Evolutionary conservation across 2,797 vertebrate genomes (phyloP).

Genomic region (Sylvia borin): DNA sequence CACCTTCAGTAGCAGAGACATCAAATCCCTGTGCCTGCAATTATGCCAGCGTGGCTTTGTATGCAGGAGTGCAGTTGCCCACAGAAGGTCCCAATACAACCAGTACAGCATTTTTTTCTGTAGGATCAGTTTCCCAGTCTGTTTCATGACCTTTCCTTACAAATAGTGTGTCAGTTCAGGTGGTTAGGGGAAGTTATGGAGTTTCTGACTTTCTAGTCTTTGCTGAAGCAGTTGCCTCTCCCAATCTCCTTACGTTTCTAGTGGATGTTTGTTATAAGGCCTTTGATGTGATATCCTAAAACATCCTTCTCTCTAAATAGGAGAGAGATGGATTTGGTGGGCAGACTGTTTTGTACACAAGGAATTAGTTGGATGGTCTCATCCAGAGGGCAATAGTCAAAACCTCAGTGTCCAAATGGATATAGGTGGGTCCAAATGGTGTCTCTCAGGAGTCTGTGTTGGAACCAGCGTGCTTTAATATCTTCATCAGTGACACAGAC

Average conservation of each 20-base stretch:
- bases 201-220: background rate
- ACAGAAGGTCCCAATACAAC: background rate
- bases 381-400: background rate
- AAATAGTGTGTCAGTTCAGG: background rate
- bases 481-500: background rate
- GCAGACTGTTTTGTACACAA: fast-evolving
- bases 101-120: background rate
- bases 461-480: background rate
- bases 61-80: background rate
- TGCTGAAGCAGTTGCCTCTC: background rate
- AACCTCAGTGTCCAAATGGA: background rate
- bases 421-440: background rate
- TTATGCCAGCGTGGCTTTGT: background rate
- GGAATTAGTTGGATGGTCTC: background rate
- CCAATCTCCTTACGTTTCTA: background rate
- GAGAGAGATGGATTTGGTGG: background rate
- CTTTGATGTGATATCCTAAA: background rate
- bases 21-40: background rate
- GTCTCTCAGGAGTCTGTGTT: background rate
- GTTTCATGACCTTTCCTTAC: background rate
- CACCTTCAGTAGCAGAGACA: background rate
- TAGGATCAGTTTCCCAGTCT: background rate
- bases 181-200: background rate
- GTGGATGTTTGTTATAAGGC: background rate
- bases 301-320: background rate